phyloP scores from a whole-genome alignment of 2,888 invertebrate genomes.

The Julus scanicus region DNA sequence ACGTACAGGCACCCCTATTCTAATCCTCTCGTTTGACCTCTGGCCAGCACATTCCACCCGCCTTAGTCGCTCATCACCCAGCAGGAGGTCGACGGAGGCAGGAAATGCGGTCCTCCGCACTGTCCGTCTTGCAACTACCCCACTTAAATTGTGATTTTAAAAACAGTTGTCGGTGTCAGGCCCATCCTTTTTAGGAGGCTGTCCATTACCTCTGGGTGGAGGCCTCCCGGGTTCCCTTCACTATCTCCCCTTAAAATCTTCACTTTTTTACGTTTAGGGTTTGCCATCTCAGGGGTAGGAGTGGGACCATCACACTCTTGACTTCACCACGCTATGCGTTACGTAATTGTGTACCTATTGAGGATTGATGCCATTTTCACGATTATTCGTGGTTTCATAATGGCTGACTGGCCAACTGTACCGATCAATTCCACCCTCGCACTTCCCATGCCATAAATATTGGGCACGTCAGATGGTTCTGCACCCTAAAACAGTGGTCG shows the following conservation, averaged over 20 bases:
- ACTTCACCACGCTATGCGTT: background rate
- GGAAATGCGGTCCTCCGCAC: slow-evolving; percentile 26
- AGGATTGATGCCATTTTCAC: background rate
- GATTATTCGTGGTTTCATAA: background rate
- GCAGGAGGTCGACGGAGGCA: slow-evolving; percentile 8
- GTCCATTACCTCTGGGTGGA: background rate
- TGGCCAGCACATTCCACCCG: slow-evolving; percentile 33
- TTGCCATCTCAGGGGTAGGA: background rate
- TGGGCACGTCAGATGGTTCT: background rate
- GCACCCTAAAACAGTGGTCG: background rate
- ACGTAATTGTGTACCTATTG: background rate
- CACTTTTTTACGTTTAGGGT: slow-evolving; percentile 3
- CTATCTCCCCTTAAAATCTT: background rate
- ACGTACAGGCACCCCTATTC: background rate
- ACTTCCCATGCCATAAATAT: background rate
- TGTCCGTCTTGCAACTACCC: background rate
- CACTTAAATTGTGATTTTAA: slow-evolving; percentile 33
- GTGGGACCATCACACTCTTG: too few relatives aligned
- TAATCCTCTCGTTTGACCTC: slow-evolving; percentile 28
- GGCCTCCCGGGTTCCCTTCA: background rate
- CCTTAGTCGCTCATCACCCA: slow-evolving; percentile 33
- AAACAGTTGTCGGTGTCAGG: slow-evolving; percentile 33
- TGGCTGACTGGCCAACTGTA: background rate
- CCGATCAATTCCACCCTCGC: background rate
- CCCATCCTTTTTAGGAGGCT: background rate